A percentile compares a stretch with the other conserved stretches of the same genome.
Evolutionary conservation across 2,113 vertebrate genomes (phyloP).

Genomic region (Todiramphus chloris): DNA sequence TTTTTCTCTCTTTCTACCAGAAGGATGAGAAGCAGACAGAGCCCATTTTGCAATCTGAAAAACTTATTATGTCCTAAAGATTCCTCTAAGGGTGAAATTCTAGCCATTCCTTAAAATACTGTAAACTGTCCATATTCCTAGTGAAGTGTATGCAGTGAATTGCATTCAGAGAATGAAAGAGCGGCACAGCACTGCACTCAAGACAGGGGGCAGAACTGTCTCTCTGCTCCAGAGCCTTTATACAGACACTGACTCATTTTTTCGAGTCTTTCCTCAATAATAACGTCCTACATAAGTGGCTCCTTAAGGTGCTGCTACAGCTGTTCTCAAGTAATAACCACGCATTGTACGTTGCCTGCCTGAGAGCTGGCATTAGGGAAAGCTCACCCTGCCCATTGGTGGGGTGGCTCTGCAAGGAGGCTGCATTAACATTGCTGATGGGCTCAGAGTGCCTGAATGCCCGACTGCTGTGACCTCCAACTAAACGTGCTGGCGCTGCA

Average conservation of each 20-base stretch:
- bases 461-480: background rate
- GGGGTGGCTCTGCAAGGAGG: background rate
- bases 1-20: background rate
- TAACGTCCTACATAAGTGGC: background rate
- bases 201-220: background rate
- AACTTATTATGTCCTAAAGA: slow-evolving; percentile 26
- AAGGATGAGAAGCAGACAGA: slow-evolving; percentile 32
- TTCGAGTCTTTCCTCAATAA: background rate
- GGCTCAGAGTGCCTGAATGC: background rate
- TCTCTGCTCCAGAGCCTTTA: background rate
- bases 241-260: background rate
- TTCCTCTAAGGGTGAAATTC: slow-evolving; percentile 15
- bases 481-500: background rate
- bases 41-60: slow-evolving; percentile 1
- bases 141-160: background rate
- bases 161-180: background rate
- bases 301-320: background rate
- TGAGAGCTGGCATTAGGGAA: background rate
- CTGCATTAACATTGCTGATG: background rate
- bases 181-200: background rate
- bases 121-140: background rate
- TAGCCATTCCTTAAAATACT: background rate
- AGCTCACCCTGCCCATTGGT: background rate
- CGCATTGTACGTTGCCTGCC: background rate
- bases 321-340: background rate